phyloP scores from a whole-genome alignment of 2,888 invertebrate genomes.

The Caenorhabditis wallacei region DNA sequence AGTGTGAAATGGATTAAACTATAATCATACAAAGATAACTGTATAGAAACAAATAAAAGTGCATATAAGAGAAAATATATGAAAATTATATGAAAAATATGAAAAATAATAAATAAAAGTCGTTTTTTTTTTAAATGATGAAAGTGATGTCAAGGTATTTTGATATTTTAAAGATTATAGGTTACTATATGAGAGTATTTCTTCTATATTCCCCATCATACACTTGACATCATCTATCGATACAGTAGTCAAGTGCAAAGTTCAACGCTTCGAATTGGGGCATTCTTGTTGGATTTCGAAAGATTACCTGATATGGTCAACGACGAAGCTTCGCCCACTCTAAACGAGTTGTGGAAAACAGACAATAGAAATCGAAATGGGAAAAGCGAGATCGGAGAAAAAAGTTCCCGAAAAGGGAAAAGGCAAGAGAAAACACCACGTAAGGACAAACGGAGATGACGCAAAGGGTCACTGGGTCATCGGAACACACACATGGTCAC shows the following conservation, averaged over 20 bases:
- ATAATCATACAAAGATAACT: neutral
- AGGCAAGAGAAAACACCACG: conserved; percentile 33
- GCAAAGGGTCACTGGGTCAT: conserved; percentile 61
- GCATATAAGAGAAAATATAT: neutral
- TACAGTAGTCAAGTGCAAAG: neutral
- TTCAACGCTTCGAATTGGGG: neutral
- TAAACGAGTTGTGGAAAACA: conserved; percentile 26
- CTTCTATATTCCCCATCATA: neutral
- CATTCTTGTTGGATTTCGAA: conserved; percentile 2
- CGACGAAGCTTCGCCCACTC: conserved; percentile 17
- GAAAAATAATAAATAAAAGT: neutral
- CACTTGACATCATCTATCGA: neutral
- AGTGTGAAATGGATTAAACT: neutral
- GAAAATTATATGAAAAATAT: neutral
- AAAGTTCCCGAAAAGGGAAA: conserved; percentile 26
- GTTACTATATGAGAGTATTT: neutral
- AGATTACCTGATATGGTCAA: conserved; percentile 50
- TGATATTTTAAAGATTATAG: conserved; percentile 4
- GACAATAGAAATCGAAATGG: conserved; percentile 26
- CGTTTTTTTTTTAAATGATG: neutral
- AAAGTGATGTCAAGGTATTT: neutral
- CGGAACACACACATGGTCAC: conserved; percentile 59
- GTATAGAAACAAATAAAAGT: too few species aligned
- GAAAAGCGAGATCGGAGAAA: conserved; percentile 42
- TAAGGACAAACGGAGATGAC: conserved; percentile 56